A percentile compares a stretch with the other conserved stretches of the same genome.
Evolutionary conservation across 2,888 invertebrate species (phyloP).

Genomic region (Erpobdella octoculata): DNA sequence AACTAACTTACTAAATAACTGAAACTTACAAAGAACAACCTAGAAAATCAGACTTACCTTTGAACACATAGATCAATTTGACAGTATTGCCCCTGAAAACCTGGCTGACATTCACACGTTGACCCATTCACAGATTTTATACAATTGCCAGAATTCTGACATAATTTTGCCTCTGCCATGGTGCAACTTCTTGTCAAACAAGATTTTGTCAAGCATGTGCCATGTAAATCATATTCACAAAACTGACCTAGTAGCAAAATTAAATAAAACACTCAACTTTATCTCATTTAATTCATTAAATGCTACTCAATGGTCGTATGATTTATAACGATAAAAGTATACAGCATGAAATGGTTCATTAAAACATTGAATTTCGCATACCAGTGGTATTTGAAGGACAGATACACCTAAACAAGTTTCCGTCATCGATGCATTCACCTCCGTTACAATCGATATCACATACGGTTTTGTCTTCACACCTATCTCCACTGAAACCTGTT

Average conservation of each 20-base stretch:
- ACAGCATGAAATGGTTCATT: no score
- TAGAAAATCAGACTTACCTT: no score
- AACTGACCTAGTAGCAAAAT: not conserved
- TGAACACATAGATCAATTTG: not conserved
- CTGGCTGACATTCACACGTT: not conserved
- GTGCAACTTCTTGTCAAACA: not conserved
- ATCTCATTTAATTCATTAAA: no score
- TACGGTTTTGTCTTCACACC: not conserved
- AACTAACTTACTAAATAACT: no score
- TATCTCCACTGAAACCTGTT: not conserved
- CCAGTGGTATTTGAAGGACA: conserved; percentile 7
- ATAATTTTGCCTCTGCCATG: no score
- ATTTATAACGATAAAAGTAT: no score
- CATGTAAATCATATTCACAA: conserved; percentile 6
- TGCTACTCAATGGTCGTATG: no score
- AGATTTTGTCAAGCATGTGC: not conserved
- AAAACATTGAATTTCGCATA: no score
- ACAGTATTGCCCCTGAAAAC: not conserved
- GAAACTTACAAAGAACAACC: no score
- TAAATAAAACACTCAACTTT: no score
- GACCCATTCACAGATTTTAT: not conserved
- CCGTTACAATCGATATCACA: not conserved
- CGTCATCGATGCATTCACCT: not conserved
- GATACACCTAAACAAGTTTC: not conserved
- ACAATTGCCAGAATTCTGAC: not conserved